A percentile compares a stretch with the other conserved stretches of the same genome.
phyloP scores from a whole-genome alignment of 37 sponge, comb jelly and placozoan species.

The Beroe forskalii region DNA sequence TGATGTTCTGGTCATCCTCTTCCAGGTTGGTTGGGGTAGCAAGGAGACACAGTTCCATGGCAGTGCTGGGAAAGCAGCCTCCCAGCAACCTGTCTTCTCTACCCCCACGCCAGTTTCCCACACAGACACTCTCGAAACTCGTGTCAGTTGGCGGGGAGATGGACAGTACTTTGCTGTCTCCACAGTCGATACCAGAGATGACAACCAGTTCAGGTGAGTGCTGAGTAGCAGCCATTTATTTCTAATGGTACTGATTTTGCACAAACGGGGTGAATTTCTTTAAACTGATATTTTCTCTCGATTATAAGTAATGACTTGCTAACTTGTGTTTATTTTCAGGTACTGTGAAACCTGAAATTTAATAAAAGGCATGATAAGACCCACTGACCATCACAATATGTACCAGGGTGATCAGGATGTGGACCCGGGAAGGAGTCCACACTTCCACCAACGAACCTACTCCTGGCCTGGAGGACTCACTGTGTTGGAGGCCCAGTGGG shows the following conservation, averaged over 20 bases:
- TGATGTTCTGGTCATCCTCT: too few species aligned
- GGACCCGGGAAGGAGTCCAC: slow-evolving; percentile 82
- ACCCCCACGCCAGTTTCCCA: slow-evolving; percentile 64
- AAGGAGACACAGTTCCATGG: slow-evolving; percentile 99
- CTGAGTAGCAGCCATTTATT: neutral
- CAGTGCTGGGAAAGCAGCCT: slow-evolving; percentile 77
- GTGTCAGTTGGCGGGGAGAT: slow-evolving; percentile 93
- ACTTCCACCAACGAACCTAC: slow-evolving; percentile 82
- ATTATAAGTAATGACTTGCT: too few species aligned
- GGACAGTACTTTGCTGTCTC: slow-evolving; percentile 92
- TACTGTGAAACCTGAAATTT: too few species aligned
- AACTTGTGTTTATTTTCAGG: too few species aligned
- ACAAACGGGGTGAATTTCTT: too few species aligned
- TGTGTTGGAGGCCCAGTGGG: slow-evolving; percentile 92
- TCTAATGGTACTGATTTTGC: neutral
- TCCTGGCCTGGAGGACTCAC: slow-evolving; percentile 78
- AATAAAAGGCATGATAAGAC: too few species aligned
- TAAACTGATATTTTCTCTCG: too few species aligned
- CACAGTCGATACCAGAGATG: slow-evolving; percentile 63
- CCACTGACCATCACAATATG: too few species aligned
- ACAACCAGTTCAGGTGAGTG: neutral
- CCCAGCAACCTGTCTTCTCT: slow-evolving; percentile 50
- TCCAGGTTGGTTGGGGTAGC: slow-evolving; percentile 93
- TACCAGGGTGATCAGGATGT: slow-evolving; percentile 75
- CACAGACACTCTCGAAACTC: slow-evolving; percentile 74